Base-by-base conservation (phyloP, 2,797 vertebrate genomes). In the Decapterus maruadsi region DNA sequence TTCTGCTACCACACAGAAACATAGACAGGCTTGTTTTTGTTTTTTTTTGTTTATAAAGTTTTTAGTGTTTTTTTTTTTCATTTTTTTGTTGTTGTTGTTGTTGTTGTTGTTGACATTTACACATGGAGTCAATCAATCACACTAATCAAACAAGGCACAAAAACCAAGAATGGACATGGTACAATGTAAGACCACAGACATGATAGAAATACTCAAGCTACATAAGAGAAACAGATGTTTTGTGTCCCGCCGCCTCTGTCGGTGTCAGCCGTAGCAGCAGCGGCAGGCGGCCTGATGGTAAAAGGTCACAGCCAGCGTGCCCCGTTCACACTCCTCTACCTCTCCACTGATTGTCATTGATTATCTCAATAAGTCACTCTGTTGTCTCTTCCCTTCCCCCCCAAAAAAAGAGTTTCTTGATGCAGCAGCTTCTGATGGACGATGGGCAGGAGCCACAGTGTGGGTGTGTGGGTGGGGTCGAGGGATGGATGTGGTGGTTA, bases 121-220 rank as follows among this genome's bases (percentile, higher is more conserved):
- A 78, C 75, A 73, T 43, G n/a, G 17, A 85, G 51, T 75, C 79
- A 63, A 71, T 80, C 53, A 26, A 26, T 26, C 26, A 63, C 71
- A 69, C 86, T 46, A 80, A 72, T 85, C 60, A 78, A 90, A 90
- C 87, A 93, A 93, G 92, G 91, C 91, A 92, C 90, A 83, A 68
- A 86, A 88, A 26, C 78, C 83, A 67, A 86, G 61, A 77, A 81
- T 82, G 75, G 81, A 87, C 73, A 87, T 53, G 59, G 77, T 85
- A 83, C 80, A 87, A 89, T 22, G 61, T 79, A 86, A 92, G 84
- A 91, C 83, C 85, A 86, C 83, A 26, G 16, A 82, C 83, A 87
- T 82, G 72, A 79, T 68, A 82, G 68, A 86, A 86, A 88, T 58
- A 82, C 72, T 82, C 31, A 53, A 38, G 67, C 73, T 60, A 90